A percentile compares a stretch with the other conserved stretches of the same genome.
Evolutionary conservation across 92 coral and sea anemone genomes (phyloP).

Genomic region (Epizoanthus scotinus): DNA sequence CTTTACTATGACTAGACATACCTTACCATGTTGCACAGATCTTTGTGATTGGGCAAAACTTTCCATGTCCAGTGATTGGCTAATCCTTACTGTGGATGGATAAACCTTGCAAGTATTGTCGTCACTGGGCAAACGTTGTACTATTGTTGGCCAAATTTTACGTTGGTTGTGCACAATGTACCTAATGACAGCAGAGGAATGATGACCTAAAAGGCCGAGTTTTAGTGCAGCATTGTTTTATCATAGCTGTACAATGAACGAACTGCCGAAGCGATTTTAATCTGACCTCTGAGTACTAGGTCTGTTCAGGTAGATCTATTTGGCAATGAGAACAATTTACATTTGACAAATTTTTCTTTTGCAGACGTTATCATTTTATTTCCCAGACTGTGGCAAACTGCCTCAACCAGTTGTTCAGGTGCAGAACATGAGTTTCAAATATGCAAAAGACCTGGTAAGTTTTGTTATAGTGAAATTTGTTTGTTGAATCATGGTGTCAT

Average conservation of each 20-base stretch:
- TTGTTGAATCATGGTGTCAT: neutral
- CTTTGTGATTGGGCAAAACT: no score
- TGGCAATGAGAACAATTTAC: neutral
- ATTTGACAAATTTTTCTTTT: neutral
- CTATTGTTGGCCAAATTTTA: no score
- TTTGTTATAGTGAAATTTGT: neutral
- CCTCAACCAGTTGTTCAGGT: slow-evolving; percentile 99
- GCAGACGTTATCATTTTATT: slow-evolving; percentile 79
- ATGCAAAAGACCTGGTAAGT: slow-evolving; percentile 80
- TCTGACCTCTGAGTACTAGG: slow-evolving; percentile 29
- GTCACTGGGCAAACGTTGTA: no score
- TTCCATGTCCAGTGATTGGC: no score
- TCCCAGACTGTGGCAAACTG: slow-evolving; percentile 96
- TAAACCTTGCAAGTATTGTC: no score
- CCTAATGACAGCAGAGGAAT: slow-evolving; percentile 14
- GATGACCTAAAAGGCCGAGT: slow-evolving; percentile 48
- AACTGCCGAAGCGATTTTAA: slow-evolving; percentile 40
- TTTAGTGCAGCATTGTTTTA: slow-evolving; percentile 26
- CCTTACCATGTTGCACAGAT: no score
- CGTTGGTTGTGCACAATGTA: no score
- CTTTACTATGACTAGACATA: no score
- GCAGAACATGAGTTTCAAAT: slow-evolving; percentile 84
- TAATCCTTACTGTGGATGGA: no score
- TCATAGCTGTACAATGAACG: slow-evolving; percentile 26
- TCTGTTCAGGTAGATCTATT: neutral